phyloP scores from a whole-genome alignment of 2,888 invertebrate species.

The Endotricha flammealis region DNA sequence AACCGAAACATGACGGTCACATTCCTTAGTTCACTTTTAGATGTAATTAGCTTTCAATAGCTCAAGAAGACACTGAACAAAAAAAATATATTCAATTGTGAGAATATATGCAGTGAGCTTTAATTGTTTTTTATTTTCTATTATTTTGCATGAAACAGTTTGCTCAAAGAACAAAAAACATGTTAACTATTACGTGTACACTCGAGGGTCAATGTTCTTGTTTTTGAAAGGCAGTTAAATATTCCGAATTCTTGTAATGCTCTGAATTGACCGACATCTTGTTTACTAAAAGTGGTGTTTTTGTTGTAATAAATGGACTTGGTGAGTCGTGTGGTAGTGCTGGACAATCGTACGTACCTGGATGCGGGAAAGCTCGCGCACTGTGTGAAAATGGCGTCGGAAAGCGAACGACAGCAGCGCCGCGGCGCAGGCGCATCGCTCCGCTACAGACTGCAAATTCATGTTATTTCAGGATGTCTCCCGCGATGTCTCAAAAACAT shows the following conservation, averaged over 20 bases:
- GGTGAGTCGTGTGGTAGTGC: constrained; percentile 22
- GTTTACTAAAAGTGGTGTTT: constrained; percentile 4
- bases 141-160: constrained; percentile 50
- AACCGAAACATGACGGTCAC: constrained; percentile 76
- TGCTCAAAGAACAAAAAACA: constrained; percentile 68
- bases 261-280: background rate
- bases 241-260: constrained; percentile 20
- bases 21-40: constrained; percentile 66
- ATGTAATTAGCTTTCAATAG: constrained; percentile 57
- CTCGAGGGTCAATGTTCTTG: constrained; percentile 63
- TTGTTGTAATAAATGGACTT: constrained; percentile 14
- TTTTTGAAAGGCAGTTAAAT: constrained; percentile 39
- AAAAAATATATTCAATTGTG: constrained; percentile 25
- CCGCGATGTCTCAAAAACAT: constrained; percentile 71
- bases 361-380: constrained; percentile 69
- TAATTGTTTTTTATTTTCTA: constrained; percentile 30
- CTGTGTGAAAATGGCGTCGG: constrained; percentile 75
- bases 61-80: constrained; percentile 26
- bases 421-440: constrained; percentile 64
- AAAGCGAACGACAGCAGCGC: constrained; percentile 56
- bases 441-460: constrained; percentile 58
- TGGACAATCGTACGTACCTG: constrained; percentile 57
- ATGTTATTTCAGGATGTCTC: constrained; percentile 78
- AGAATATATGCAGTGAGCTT: constrained; percentile 27
- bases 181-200: constrained; percentile 72